Evolutionary conservation across 2,113 vertebrate genomes (phyloP).

Genomic region (Lamprologus lemairii): DNA sequence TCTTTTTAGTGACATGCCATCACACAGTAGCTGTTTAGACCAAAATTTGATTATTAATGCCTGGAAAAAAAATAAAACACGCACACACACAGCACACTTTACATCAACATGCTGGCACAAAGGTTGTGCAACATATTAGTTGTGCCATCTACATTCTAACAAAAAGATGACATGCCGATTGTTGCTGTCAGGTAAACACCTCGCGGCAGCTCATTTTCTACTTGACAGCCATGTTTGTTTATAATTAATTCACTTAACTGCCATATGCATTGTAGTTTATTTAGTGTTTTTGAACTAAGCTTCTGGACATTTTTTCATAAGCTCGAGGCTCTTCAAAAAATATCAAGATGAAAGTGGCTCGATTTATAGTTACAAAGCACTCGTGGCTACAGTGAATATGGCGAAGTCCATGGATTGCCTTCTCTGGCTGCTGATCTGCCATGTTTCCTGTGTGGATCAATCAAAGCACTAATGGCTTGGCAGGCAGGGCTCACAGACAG

Average conservation of each 20-base stretch:
- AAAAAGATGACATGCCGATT: neutral
- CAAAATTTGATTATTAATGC: neutral
- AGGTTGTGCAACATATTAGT: neutral
- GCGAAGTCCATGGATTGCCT: conserved; percentile 10
- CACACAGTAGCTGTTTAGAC: neutral
- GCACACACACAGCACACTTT: neutral
- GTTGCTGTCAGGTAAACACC: neutral
- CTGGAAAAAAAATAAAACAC: neutral
- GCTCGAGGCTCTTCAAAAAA: neutral
- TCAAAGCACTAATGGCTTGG: conserved; percentile 65
- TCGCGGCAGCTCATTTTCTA: neutral
- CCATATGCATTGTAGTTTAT: neutral
- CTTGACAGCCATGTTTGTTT: neutral
- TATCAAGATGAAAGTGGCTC: neutral
- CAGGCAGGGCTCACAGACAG: conserved; percentile 48
- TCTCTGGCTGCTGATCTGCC: conserved; percentile 12
- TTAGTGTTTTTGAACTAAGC: neutral
- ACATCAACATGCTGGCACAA: neutral
- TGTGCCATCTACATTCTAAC: neutral
- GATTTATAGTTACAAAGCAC: neutral
- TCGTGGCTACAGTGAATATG: neutral
- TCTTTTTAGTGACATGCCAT: neutral
- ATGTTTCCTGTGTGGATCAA: conserved; percentile 70
- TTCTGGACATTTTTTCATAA: neutral
- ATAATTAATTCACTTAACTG: neutral